Percentiles rank a stretch among this genome's conserved stretches.
phyloP scores from a whole-genome alignment of 2,888 invertebrate genomes.

The Amiota minor region DNA sequence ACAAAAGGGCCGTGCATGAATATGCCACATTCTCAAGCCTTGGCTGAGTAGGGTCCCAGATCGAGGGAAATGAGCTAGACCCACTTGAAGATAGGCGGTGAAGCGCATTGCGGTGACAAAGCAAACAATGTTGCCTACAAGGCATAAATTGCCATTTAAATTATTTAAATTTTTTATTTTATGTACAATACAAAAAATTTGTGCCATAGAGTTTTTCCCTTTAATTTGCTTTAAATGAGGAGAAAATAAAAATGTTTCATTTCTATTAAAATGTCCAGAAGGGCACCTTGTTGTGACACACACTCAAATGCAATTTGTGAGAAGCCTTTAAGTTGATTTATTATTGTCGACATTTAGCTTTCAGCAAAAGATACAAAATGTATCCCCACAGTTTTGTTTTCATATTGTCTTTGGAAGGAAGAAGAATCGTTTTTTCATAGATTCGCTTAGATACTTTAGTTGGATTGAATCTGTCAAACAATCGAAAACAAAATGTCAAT shows the following conservation, averaged over 20 bases:
- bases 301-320: not conserved
- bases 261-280: too few species aligned
- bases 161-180: conserved; percentile 54
- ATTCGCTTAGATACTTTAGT: conserved; percentile 35
- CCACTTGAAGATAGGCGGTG: not conserved
- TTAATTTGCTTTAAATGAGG: too few species aligned
- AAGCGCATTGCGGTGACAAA: conserved; percentile 21
- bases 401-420: not conserved
- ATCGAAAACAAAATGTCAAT: conserved; percentile 55
- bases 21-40: conserved; percentile 2
- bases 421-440: not conserved
- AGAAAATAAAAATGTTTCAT: too few species aligned
- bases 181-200: not conserved
- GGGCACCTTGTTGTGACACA: too few species aligned
- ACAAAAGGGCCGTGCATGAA: conserved; percentile 41
- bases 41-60: too few species aligned
- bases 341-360: conserved; percentile 19
- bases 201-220: too few species aligned
- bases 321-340: not conserved
- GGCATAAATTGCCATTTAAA: conserved; percentile 57
- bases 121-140: conserved; percentile 34
- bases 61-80: too few species aligned
- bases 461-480: conserved; percentile 50
- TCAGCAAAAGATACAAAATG: not conserved
- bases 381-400: not conserved